Conservation (phyloP, 2,113 vertebrate species). For the Pteruthius melanotis region DNA sequence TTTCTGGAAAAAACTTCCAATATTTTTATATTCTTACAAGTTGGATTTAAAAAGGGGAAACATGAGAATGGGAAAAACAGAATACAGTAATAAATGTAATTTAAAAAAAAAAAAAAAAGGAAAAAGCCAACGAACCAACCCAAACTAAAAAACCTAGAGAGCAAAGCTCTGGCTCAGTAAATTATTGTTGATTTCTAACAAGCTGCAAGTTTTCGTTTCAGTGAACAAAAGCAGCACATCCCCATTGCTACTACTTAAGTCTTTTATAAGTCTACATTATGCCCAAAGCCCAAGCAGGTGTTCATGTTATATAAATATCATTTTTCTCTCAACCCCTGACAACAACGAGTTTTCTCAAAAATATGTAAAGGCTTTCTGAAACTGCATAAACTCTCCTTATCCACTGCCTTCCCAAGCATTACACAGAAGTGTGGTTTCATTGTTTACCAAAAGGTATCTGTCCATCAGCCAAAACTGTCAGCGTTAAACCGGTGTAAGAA, state of each 20-base stretch:
- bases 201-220: neutral
- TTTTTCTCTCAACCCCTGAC: neutral
- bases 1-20: neutral
- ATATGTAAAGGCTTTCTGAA: neutral
- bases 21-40: neutral
- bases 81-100: neutral
- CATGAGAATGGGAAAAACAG: neutral
- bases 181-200: neutral
- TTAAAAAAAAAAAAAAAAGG: accelerated
- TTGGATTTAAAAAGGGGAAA: neutral
- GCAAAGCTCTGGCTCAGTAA: neutral
- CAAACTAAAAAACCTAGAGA: neutral
- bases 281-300: neutral
- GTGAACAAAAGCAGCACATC: neutral
- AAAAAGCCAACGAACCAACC: neutral
- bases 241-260: neutral
- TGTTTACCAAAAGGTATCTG: neutral
- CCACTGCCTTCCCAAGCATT: neutral
- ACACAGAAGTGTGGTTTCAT: neutral
- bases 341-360: neutral
- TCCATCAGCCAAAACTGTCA: neutral
- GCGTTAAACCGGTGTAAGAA: neutral
- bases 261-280: neutral
- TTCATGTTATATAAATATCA: neutral
- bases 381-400: neutral